These are phyloP conservation scores for Protobothrops flavoviridis DNA, from an alignment of 2,113 vertebrate genomes.

Conservation along the genomic window DNA sequence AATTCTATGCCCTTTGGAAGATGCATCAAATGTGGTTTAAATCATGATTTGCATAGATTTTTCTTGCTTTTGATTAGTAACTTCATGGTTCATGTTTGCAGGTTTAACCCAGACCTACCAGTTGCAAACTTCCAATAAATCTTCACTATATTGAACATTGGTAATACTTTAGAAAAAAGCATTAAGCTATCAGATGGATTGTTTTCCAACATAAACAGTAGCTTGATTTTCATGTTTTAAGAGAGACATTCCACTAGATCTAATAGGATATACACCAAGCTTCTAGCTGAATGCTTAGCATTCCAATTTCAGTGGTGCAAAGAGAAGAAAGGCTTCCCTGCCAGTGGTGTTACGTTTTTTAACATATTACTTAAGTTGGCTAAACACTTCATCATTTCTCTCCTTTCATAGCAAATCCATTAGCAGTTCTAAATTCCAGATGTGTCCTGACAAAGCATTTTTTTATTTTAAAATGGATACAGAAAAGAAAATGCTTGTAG, in stretches of 20 bases:
- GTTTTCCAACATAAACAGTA: conserved; percentile 12
- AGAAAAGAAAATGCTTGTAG: conserved; percentile 54
- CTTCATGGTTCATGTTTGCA: neutral
- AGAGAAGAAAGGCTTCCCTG: conserved; percentile 54
- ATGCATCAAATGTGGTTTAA: neutral
- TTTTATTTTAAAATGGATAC: conserved; percentile 54
- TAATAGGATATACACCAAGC: conserved; percentile 38
- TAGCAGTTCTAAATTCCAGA: conserved; percentile 66
- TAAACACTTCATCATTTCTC: conserved; percentile 62
- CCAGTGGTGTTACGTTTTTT: conserved; percentile 66
- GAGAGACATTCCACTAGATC: conserved; percentile 19
- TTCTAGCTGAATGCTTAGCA: conserved; percentile 54
- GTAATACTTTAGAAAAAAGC: conserved; percentile 11
- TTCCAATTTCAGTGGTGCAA: conserved; percentile 63
- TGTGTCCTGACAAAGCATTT: conserved; percentile 57
- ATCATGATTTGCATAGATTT: neutral
- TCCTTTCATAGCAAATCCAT: conserved; percentile 65
- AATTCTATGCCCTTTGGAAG: neutral
- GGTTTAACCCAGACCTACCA: neutral
- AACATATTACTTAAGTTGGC: conserved; percentile 64
- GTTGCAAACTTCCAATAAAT: neutral
- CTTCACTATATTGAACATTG: conserved; percentile 2
- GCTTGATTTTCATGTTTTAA: conserved; percentile 34
- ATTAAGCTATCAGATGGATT: conserved; percentile 19
- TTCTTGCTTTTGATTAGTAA: neutral